Conservation (phyloP, 1,140 invertebrate species). For the Drosophila gunungcola region DNA sequence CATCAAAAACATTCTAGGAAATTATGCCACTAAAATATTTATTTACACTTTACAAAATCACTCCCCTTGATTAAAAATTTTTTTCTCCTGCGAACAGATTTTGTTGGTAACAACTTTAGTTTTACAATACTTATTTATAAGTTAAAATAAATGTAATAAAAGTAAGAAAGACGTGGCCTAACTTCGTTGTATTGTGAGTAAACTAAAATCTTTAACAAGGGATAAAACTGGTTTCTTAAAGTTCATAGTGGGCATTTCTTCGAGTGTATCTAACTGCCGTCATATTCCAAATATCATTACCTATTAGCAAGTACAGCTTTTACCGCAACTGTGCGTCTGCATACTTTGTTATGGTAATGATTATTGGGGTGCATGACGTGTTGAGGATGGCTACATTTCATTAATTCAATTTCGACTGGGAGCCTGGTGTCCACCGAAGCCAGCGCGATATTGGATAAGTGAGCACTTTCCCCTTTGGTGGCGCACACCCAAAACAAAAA, state of each 20-base stretch:
- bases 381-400: constrained; percentile 35
- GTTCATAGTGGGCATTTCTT: neutral
- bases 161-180: too few relatives aligned
- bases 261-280: neutral
- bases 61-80: too few relatives aligned
- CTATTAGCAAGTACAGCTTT: constrained; percentile 3
- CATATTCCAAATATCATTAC: too few relatives aligned
- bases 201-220: too few relatives aligned
- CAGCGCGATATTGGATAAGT: constrained; percentile 29
- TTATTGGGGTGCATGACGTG: constrained; percentile 42
- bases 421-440: constrained; percentile 5
- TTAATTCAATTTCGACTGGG: constrained; percentile 40
- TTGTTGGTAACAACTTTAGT: too few relatives aligned
- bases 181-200: too few relatives aligned
- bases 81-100: too few relatives aligned
- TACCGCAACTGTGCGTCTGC: constrained; percentile 11
- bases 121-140: too few relatives aligned
- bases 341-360: constrained; percentile 39
- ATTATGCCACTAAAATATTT: neutral
- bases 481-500: constrained; percentile 20
- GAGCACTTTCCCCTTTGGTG: constrained; percentile 41
- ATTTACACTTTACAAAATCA: too few relatives aligned
- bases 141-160: too few relatives aligned
- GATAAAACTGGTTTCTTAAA: too few relatives aligned
- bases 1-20: too few relatives aligned